Conservation (phyloP, 2,113 vertebrate genomes). For the Sinocyclocheilus anophthalmus region DNA sequence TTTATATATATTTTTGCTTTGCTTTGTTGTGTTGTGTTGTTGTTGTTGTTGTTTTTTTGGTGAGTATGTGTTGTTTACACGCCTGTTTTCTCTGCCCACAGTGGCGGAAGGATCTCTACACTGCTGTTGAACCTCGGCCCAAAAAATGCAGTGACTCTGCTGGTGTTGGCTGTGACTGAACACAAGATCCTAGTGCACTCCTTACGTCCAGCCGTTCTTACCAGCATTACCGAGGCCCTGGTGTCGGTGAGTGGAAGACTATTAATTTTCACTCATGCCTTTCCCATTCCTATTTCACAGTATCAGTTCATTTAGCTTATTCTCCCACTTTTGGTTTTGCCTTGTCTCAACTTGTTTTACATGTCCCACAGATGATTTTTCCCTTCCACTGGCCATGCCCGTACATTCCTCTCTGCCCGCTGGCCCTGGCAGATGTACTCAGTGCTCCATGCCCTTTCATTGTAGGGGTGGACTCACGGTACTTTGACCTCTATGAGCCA, state of each 20-base stretch:
- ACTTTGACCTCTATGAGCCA: conserved; percentile 97
- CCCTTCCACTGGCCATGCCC: conserved; percentile 99
- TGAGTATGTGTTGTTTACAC: conserved; percentile 2
- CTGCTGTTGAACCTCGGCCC: conserved; percentile 95
- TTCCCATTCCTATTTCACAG: neutral
- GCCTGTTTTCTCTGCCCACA: conserved; percentile 55
- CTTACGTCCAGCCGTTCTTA: conserved; percentile 92
- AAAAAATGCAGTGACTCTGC: conserved; percentile 90
- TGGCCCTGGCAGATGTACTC: conserved; percentile 94
- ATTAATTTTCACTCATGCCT: conserved; percentile 29
- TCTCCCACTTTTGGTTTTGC: neutral
- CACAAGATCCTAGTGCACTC: conserved; percentile 99
- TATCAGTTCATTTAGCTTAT: neutral
- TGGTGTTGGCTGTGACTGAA: conserved; percentile 94
- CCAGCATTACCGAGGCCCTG: conserved; percentile 95
- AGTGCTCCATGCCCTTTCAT: conserved; percentile 98
- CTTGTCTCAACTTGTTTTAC: conserved; percentile 4
- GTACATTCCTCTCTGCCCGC: conserved; percentile 94
- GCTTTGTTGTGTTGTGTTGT: neutral
- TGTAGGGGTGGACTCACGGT: conserved; percentile 96
- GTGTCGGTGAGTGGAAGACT: conserved; percentile 86
- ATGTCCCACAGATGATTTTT: conserved; percentile 91
- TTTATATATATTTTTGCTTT: no score
- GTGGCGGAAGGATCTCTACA: conserved; percentile 93
- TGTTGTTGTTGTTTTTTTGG: neutral